A percentile compares a stretch with the other conserved stretches of the same genome.
phyloP scores from a whole-genome alignment of 2,113 vertebrate genomes.

The Hyaena hyaena region DNA sequence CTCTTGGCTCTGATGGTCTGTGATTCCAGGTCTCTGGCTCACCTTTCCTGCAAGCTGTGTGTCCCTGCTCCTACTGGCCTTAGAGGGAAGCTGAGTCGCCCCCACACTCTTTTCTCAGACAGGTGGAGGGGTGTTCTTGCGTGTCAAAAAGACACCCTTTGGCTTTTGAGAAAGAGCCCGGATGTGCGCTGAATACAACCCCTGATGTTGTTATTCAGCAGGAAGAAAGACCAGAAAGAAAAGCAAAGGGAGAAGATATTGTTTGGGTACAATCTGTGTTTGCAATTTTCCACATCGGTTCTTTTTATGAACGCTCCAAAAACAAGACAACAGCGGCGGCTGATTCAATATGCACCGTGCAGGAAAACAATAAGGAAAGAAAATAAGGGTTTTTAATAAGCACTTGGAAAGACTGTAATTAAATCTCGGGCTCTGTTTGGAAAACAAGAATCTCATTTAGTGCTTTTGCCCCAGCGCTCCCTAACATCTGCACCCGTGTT shows the following conservation, averaged over 20 bases:
- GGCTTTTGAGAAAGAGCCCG: constrained; percentile 38
- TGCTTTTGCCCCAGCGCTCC: constrained; percentile 71
- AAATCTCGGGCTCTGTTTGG: constrained; percentile 89
- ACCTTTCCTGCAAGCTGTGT: neutral
- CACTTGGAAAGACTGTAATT: constrained; percentile 87
- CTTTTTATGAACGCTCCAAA: constrained; percentile 82
- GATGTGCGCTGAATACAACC: constrained; percentile 33
- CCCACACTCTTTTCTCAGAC: neutral
- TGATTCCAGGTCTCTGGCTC: neutral
- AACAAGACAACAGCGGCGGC: constrained; percentile 82
- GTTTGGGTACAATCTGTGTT: constrained; percentile 80
- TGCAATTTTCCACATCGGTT: constrained; percentile 81
- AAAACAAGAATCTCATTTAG: constrained; percentile 90
- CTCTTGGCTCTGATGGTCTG: neutral
- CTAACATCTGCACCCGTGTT: constrained; percentile 85
- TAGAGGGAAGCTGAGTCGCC: neutral
- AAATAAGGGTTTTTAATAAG: constrained; percentile 88
- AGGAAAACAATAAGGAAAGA: constrained; percentile 85
- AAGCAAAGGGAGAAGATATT: constrained; percentile 68
- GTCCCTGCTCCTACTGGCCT: neutral
- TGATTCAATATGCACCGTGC: constrained; percentile 84
- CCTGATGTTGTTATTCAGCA: constrained; percentile 58
- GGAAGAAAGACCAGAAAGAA: constrained; percentile 65
- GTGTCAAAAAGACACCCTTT: neutral
- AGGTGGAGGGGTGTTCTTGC: neutral